Evolutionary conservation across 2,113 vertebrate species (phyloP).

Genomic region (Tringa solitaria): DNA sequence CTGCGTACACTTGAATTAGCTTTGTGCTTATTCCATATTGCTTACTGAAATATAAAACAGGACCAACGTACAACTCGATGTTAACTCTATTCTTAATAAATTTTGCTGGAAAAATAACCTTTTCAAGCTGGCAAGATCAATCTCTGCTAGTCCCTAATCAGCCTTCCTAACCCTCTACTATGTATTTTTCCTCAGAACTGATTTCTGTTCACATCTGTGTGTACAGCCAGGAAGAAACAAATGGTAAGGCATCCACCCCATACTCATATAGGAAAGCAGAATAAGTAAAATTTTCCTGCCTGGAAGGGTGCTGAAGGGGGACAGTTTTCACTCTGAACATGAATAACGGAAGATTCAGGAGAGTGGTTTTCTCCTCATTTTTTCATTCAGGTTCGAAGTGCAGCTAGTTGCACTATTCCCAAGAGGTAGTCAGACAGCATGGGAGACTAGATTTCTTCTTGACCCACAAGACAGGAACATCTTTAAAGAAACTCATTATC

Average conservation of each 20-base stretch:
- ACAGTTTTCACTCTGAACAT: not conserved
- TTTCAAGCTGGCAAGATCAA: not conserved
- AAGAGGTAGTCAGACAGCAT: not conserved
- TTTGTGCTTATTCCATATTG: not conserved
- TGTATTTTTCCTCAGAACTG: not conserved
- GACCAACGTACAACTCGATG: not conserved
- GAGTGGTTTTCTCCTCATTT: not conserved
- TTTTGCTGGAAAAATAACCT: not conserved
- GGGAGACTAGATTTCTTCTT: not conserved
- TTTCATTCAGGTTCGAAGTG: not conserved
- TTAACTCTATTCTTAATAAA: conserved; percentile 11
- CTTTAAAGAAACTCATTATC: not conserved
- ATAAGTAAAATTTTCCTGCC: not conserved
- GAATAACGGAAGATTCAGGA: not conserved
- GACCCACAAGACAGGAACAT: not conserved
- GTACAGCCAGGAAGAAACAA: not conserved
- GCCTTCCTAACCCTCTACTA: not conserved
- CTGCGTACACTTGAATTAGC: not conserved
- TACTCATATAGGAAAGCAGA: not conserved
- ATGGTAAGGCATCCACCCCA: not conserved
- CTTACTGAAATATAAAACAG: not conserved
- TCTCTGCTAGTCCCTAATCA: not conserved
- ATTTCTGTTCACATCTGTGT: not conserved
- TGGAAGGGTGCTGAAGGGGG: not conserved
- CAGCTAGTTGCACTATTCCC: not conserved